Evolutionary conservation across 2,113 vertebrate species (phyloP).

Genomic region (Poicephalus gulielmi): DNA sequence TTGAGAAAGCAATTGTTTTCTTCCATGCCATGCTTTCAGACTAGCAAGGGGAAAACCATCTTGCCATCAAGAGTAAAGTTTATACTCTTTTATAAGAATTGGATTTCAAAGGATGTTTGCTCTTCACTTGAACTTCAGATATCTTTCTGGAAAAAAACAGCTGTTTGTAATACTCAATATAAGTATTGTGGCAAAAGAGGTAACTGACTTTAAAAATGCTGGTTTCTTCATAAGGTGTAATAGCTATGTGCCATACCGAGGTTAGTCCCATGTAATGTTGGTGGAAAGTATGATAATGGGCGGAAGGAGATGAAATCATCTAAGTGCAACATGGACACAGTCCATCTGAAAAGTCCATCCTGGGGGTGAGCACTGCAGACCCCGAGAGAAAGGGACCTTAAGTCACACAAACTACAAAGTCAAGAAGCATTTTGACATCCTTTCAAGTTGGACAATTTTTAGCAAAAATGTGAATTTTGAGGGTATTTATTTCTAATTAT

Average conservation of each 20-base stretch:
- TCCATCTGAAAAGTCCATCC: not conserved
- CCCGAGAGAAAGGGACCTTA: not conserved
- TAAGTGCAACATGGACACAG: not conserved
- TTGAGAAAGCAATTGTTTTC: not conserved
- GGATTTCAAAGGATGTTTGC: not conserved
- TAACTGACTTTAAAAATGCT: not conserved
- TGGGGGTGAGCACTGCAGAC: fast-evolving
- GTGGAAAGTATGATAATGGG: not conserved
- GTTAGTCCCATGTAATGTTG: not conserved
- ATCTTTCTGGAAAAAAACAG: not conserved
- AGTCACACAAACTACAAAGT: not conserved
- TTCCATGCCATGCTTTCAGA: not conserved
- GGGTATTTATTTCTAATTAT: not conserved
- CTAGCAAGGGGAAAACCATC: not conserved
- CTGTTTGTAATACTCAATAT: fast-evolving
- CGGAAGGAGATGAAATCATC: fast-evolving
- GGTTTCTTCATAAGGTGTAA: not conserved
- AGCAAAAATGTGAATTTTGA: not conserved
- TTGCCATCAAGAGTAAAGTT: not conserved
- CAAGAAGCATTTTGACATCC: not conserved
- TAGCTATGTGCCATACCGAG: fast-evolving
- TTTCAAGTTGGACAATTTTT: not conserved
- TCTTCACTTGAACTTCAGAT: not conserved
- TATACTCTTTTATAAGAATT: not conserved
- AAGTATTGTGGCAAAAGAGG: not conserved